These are phyloP conservation scores for Canis aureus DNA, from an alignment of 2,113 vertebrate genomes.

Conservation along the genomic window DNA sequence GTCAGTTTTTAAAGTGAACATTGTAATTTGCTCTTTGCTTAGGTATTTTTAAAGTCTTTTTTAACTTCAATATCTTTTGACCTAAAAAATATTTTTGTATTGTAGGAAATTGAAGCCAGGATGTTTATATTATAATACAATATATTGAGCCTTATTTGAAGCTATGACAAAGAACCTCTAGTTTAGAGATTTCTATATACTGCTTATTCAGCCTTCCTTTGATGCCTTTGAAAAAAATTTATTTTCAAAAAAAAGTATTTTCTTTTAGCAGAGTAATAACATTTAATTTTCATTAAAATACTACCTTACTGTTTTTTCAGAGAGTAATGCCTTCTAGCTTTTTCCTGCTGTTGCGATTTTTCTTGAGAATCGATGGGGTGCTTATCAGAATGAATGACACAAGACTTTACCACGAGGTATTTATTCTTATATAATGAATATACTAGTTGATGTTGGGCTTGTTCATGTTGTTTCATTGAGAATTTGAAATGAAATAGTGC, in stretches of 20 bases:
- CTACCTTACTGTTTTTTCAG: conserved; percentile 83
- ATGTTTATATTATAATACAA: background rate
- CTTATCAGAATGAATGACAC: conserved; percentile 97
- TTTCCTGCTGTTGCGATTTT: conserved; percentile 96
- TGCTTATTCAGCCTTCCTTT: background rate
- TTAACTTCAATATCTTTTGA: background rate
- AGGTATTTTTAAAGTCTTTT: background rate
- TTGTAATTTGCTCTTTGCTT: conserved; percentile 4
- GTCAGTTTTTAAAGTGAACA: background rate
- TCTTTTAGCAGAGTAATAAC: conserved; percentile 56
- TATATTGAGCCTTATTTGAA: background rate
- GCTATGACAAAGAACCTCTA: background rate
- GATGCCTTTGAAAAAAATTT: background rate
- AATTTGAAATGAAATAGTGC: background rate
- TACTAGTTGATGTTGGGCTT: background rate
- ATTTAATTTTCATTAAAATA: conserved; percentile 40
- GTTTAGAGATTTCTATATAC: background rate
- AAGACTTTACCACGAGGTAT: conserved; percentile 95
- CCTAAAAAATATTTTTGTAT: background rate
- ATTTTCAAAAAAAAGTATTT: background rate
- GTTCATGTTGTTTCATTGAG: background rate
- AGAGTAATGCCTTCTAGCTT: conserved; percentile 99
- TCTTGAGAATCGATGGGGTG: conserved; percentile 97
- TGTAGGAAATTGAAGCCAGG: background rate
- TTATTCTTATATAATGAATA: background rate